phyloP scores from a whole-genome alignment of 2,797 vertebrate genomes.

The Poeciliopsis paucimaculata region DNA sequence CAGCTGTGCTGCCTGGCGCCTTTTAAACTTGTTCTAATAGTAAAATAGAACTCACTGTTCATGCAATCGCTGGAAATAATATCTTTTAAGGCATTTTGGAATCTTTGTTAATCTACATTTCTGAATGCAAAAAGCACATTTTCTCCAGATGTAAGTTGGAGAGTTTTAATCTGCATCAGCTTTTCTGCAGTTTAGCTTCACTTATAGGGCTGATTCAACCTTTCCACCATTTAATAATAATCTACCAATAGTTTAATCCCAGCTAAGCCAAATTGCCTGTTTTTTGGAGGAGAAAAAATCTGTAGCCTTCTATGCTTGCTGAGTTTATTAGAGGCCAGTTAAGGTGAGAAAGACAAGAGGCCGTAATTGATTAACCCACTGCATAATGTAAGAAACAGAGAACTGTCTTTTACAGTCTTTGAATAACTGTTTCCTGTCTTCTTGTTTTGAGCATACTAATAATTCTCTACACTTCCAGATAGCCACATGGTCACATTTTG shows the following conservation, averaged over 20 bases:
- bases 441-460: not conserved
- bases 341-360: not conserved
- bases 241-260: constrained; percentile 16
- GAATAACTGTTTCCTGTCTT: not conserved
- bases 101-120: constrained; percentile 21
- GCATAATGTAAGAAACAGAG: not conserved
- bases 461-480: not conserved
- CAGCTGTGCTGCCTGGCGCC: constrained; percentile 39
- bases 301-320: constrained; percentile 53
- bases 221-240: constrained; percentile 46
- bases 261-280: constrained; percentile 29
- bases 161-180: constrained; percentile 30
- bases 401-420: too few species aligned
- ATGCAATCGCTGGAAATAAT: constrained; percentile 40
- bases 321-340: not conserved
- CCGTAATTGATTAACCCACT: not conserved
- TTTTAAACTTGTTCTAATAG: constrained; percentile 40
- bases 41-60: constrained; percentile 29
- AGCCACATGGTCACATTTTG: not conserved
- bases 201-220: constrained; percentile 54
- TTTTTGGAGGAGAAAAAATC: constrained; percentile 22
- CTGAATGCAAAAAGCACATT: constrained; percentile 25
- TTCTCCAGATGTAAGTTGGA: constrained; percentile 28
- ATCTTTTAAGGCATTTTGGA: constrained; percentile 22
- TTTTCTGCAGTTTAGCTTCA: constrained; percentile 44